Evolutionary conservation across 1,140 invertebrate genomes (phyloP).

Genomic region (Drosophila repletoides): DNA sequence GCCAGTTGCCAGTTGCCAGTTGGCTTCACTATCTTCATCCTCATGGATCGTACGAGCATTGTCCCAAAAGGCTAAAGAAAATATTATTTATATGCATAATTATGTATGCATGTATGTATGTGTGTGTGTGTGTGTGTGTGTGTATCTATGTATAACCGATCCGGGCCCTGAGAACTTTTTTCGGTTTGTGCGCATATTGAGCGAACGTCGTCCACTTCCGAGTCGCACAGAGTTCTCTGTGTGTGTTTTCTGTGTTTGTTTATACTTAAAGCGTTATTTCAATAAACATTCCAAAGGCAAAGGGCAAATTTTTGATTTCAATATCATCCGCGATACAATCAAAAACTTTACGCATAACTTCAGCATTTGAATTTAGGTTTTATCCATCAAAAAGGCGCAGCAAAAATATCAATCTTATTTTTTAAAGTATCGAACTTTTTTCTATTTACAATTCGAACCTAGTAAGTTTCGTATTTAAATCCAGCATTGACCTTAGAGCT

Average conservation of each 20-base stretch:
- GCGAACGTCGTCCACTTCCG: conserved; percentile 49
- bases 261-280: conserved; percentile 65
- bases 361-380: not conserved
- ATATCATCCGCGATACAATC: conserved; percentile 17
- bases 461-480: no score
- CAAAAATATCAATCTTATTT: no score
- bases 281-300: conserved; percentile 60
- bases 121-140: not conserved
- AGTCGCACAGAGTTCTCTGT: conserved; percentile 46
- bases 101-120: not conserved
- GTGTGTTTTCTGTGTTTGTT: conserved; percentile 61
- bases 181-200: conserved; percentile 55
- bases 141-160: not conserved
- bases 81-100: conserved; percentile 41
- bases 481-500: no score
- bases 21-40: conserved; percentile 12
- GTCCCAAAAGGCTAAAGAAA: conserved; percentile 48
- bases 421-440: no score
- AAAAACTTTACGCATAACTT: conserved; percentile 15
- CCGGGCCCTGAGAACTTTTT: conserved; percentile 68
- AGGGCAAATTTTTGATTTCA: conserved; percentile 61
- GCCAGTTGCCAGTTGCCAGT: conserved; percentile 12
- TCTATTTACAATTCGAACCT: no score
- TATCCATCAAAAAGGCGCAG: no score
- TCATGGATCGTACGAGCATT: conserved; percentile 39